phyloP scores from a whole-genome alignment of 2,888 invertebrate genomes.

The Cephus rjabovi region DNA sequence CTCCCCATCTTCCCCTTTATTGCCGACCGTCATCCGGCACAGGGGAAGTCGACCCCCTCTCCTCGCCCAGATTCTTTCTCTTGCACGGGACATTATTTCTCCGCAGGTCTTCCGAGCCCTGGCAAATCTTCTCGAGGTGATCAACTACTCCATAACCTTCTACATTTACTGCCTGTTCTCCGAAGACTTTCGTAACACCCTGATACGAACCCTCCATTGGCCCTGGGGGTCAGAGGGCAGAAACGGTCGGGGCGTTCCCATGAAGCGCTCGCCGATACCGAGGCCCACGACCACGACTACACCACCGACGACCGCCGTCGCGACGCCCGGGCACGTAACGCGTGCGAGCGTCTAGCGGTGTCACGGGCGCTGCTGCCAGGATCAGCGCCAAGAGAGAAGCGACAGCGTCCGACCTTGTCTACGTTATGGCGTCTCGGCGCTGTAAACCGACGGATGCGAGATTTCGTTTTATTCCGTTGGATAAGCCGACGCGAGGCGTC shows the following conservation, averaged over 20 bases:
- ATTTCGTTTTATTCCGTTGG: too few species aligned
- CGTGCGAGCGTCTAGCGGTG: constrained; percentile 52
- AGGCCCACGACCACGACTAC: constrained; percentile 50
- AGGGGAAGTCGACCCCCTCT: neutral
- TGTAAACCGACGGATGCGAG: neutral
- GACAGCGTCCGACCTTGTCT: neutral
- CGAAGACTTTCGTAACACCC: constrained; percentile 80
- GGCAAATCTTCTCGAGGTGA: constrained; percentile 80
- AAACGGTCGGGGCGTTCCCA: constrained; percentile 39
- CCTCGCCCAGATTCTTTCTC: constrained; percentile 2
- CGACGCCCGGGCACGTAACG: constrained; percentile 47
- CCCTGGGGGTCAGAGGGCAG: constrained; percentile 62
- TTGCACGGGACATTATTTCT: constrained; percentile 7
- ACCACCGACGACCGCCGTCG: constrained; percentile 50
- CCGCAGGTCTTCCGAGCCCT: constrained; percentile 76
- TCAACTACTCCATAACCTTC: constrained; percentile 83
- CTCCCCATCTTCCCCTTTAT: constrained; percentile 16
- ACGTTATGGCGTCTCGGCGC: neutral
- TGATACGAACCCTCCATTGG: constrained; percentile 74
- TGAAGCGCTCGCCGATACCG: constrained; percentile 50
- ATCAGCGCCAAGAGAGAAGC: too few species aligned
- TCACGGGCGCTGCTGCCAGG: neutral
- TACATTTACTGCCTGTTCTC: constrained; percentile 84
- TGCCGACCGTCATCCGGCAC: neutral
- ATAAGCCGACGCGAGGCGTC: too few species aligned